Evolutionary conservation across 2,888 invertebrate genomes (phyloP).

Genomic region (Amphipyra tragopoginis): DNA sequence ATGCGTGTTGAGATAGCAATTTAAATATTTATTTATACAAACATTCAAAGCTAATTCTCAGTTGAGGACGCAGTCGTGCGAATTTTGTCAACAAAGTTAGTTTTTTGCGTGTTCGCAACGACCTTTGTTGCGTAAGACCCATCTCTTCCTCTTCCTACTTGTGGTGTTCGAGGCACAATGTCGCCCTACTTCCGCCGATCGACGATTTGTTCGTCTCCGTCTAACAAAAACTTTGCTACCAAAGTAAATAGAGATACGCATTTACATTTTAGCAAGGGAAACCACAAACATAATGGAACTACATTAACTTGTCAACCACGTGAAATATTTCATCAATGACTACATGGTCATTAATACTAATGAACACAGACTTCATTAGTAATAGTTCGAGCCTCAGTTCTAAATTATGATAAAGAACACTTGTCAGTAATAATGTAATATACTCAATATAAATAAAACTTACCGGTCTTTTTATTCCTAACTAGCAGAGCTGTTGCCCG

Average conservation of each 20-base stretch:
- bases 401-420: conserved; percentile 23
- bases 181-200: conserved; percentile 75
- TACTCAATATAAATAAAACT: conserved; percentile 1
- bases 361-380: conserved; percentile 30
- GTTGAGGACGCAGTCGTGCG: conserved; percentile 60
- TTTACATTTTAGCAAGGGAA: conserved; percentile 38
- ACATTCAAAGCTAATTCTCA: conserved; percentile 25
- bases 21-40: conserved; percentile 26
- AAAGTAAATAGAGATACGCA: conserved; percentile 24
- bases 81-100: conserved; percentile 69
- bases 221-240: conserved; percentile 44
- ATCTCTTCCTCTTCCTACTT: conserved; percentile 84
- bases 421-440: conserved; percentile 1
- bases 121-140: conserved; percentile 82
- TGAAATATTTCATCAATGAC: conserved; percentile 40
- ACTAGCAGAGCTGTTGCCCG: too few relatives aligned
- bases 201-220: conserved; percentile 56
- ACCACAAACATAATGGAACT: conserved; percentile 34
- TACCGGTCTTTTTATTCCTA: too few relatives aligned
- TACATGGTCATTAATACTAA: conserved; percentile 32
- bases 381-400: conserved; percentile 20
- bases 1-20: conserved; percentile 10
- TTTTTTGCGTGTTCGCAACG: conserved; percentile 71
- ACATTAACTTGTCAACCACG: conserved; percentile 40
- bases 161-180: conserved; percentile 69